Conservation (phyloP, 2,888 invertebrate genomes). For the Chironomus tentans region DNA sequence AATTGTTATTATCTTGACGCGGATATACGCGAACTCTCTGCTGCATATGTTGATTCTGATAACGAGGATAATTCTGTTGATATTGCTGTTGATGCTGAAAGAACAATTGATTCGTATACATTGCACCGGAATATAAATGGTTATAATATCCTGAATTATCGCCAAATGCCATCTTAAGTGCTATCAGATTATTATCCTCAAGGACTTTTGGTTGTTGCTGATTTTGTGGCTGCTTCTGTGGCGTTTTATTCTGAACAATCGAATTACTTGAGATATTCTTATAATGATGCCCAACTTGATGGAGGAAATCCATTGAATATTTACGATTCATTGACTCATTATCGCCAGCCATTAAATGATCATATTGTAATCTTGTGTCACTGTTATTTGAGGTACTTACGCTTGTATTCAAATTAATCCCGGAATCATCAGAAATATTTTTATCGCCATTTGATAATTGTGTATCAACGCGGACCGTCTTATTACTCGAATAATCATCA, state of each 20-base stretch:
- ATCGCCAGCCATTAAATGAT: neutral
- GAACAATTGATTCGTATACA: constrained; percentile 5
- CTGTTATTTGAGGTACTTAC: too few species aligned
- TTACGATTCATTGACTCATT: neutral
- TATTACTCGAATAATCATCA: too few species aligned
- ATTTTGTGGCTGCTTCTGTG: too few species aligned
- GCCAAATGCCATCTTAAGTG: constrained; percentile 5
- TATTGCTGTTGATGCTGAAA: neutral
- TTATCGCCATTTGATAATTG: too few species aligned
- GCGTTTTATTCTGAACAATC: neutral
- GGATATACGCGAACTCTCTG: neutral
- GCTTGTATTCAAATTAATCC: too few species aligned
- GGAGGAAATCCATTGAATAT: constrained; percentile 1
- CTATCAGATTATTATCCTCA: too few species aligned
- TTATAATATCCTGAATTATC: constrained; percentile 2
- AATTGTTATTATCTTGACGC: neutral
- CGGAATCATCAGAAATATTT: too few species aligned
- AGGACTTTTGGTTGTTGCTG: too few species aligned
- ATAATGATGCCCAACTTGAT: neutral
- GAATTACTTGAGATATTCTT: neutral
- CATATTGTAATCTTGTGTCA: neutral
- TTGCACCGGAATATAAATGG: neutral
- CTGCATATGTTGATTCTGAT: neutral
- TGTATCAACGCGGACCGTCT: too few species aligned
- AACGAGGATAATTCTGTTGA: neutral